Evolutionary conservation across 2,888 invertebrate genomes (phyloP).

Genomic region (Lamproptera curius): DNA sequence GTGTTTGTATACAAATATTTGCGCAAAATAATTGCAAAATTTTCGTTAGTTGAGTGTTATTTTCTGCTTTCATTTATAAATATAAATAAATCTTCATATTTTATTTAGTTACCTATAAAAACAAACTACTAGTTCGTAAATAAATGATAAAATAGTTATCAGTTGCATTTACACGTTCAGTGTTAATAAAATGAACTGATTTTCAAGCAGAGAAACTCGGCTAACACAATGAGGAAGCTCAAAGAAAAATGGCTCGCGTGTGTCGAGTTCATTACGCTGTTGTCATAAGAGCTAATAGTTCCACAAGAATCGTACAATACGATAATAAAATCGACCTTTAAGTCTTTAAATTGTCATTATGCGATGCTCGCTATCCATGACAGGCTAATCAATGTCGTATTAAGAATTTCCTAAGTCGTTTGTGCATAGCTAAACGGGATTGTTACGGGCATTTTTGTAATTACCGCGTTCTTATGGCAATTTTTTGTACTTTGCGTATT

Average conservation of each 20-base stretch:
- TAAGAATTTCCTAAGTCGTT: conserved; percentile 71
- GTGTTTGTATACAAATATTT: too few relatives aligned
- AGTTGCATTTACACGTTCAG: too few relatives aligned
- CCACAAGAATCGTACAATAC: conserved; percentile 74
- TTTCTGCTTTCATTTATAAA: too few relatives aligned
- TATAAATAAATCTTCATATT: too few relatives aligned
- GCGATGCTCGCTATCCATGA: conserved; percentile 52
- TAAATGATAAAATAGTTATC: too few relatives aligned
- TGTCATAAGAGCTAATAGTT: conserved; percentile 77
- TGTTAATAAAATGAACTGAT: too few relatives aligned
- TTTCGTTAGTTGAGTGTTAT: too few relatives aligned
- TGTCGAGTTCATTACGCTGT: conserved; percentile 60
- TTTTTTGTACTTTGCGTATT: conserved; percentile 45
- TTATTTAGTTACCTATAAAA: too few relatives aligned
- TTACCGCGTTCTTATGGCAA: conserved; percentile 61
- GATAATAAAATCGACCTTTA: conserved; percentile 76
- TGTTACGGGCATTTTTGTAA: conserved; percentile 68
- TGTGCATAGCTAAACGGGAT: conserved; percentile 66
- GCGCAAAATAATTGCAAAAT: too few relatives aligned
- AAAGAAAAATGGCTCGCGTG: conserved; percentile 70
- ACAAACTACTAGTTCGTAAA: too few relatives aligned
- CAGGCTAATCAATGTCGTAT: conserved; percentile 73
- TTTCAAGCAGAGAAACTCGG: conserved; percentile 17
- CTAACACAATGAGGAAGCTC: conserved; percentile 26
- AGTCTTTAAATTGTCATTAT: conserved; percentile 78